Base-by-base conservation (phyloP, 2,797 vertebrate species). In the Microctenopoma lineatum region DNA sequence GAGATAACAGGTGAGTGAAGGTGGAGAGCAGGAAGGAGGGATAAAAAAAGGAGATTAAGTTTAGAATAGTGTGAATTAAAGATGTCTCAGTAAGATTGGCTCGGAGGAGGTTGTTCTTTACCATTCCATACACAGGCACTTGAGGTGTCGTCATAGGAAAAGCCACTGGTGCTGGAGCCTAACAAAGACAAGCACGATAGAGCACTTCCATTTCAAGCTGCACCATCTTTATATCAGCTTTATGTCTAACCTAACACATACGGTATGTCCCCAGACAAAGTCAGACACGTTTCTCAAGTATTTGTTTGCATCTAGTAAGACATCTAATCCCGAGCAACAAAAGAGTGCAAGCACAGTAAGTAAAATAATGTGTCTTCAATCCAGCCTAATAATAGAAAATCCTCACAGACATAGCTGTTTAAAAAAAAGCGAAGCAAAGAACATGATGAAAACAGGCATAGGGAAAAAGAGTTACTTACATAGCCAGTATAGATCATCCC, bases 111-210 rank as follows among this genome's bases (percentile, higher is more conserved):
- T 29, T 10, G 2, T n/a, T 62, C 14, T 90, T 92, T 95, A 97
- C 96, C 96, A 97, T 96, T 95, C 96, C 95, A 88, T 96, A 97
- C 78, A 96, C 89, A 96, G 96, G 96, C 95, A 96, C 95, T 96
- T 97, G 96, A 84, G 96, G 94, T 90, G 96, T 93, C 85, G 95
- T 95, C 95, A 96, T 85, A 73, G 95, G 95, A 93, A 95, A 97
- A 73, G 94, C 83, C 79, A 96, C 88, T 84, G 95, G 95, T 90
- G 96, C 94, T 84, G 95, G 95, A 92, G 95, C 95, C 96, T 94
- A 81, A 13, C 3, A 58, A 42, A 16, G 46, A 69, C 14, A 38
- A 44, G 55, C 32, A 47, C 11, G 32, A 57, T 15, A 11, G 9
- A 60, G 7, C 2, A 27, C 15, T 42, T 29, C 52, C 15, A n/a